These are phyloP conservation scores for Macropis europaea DNA, from an alignment of 2,888 invertebrate genomes.

Conservation along the genomic window DNA sequence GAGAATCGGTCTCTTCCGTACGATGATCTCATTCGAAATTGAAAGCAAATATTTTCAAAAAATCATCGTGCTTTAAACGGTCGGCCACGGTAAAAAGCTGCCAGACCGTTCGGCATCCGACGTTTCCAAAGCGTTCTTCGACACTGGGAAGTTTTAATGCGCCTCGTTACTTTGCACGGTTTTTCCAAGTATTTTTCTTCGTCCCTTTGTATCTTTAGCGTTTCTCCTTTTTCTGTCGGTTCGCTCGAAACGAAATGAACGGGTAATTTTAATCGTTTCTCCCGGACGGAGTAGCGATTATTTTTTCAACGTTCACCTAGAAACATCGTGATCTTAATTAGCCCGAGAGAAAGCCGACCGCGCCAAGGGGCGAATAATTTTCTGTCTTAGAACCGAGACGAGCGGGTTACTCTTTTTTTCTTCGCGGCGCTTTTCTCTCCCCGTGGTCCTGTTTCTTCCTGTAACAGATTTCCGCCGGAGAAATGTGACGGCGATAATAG, in stretches of 20 bases:
- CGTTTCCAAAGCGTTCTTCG: conserved; percentile 4
- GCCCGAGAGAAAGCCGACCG: conserved; percentile 19
- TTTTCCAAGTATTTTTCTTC: background rate
- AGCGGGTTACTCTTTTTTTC: background rate
- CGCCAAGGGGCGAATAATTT: background rate
- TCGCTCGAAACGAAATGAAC: background rate
- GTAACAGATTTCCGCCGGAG: background rate
- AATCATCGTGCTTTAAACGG: background rate
- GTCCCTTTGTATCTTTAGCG: background rate
- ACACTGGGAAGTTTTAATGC: background rate
- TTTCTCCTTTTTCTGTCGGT: conserved; percentile 5
- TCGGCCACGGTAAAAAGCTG: background rate
- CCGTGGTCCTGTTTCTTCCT: background rate
- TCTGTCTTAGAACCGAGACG: conserved; percentile 5
- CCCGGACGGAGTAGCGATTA: conserved; percentile 21
- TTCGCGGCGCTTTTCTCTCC: background rate
- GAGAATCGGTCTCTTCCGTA: background rate
- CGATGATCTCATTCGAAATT: conserved; percentile 23
- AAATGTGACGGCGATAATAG: background rate
- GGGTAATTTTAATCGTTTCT: conserved; percentile 14
- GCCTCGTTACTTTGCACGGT: conserved; percentile 17
- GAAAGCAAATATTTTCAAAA: conserved; percentile 45
- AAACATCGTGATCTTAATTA: conserved; percentile 35
- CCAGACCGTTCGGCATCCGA: background rate
- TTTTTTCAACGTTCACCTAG: conserved; percentile 38